These are phyloP conservation scores for Scomber scombrus DNA, from an alignment of 2,113 vertebrate genomes.

Conservation along the genomic window DNA sequence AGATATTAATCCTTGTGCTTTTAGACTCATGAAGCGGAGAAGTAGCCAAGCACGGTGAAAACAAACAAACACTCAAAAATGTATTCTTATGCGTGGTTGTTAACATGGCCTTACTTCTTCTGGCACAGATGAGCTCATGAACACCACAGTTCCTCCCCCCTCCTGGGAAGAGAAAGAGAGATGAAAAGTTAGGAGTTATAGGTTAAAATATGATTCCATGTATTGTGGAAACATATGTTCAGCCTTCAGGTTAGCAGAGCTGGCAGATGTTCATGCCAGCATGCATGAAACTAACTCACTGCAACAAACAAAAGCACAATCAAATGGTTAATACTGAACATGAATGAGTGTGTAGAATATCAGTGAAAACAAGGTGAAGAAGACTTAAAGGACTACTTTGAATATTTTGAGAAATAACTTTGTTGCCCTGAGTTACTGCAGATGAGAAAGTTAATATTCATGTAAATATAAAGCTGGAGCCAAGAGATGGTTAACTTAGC, in stretches of 20 bases:
- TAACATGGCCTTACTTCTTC: conserved; percentile 88
- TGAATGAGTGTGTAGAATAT: neutral
- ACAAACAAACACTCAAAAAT: conserved; percentile 23
- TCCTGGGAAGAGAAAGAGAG: conserved; percentile 83
- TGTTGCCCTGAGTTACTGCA: neutral
- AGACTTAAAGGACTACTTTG: neutral
- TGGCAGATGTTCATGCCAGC: conserved; percentile 44
- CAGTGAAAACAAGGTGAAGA: too few species aligned
- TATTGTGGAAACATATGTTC: conserved; percentile 45
- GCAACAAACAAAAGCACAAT: conserved; percentile 4
- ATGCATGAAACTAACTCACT: conserved; percentile 32
- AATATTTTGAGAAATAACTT: too few species aligned
- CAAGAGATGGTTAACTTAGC: neutral
- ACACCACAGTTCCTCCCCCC: conserved; percentile 96
- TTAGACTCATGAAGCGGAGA: neutral
- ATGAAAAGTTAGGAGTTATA: conserved; percentile 32
- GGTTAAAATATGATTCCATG: conserved; percentile 21
- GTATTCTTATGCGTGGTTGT: neutral
- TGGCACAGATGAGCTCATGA: conserved; percentile 97
- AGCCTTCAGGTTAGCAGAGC: conserved; percentile 33
- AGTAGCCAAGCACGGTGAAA: neutral
- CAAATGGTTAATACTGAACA: neutral
- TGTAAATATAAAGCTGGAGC: neutral
- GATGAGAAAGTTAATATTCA: neutral
- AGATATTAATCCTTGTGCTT: neutral